Conservation (phyloP, 2,113 vertebrate species). For the Sinocyclocheilus grahami region DNA sequence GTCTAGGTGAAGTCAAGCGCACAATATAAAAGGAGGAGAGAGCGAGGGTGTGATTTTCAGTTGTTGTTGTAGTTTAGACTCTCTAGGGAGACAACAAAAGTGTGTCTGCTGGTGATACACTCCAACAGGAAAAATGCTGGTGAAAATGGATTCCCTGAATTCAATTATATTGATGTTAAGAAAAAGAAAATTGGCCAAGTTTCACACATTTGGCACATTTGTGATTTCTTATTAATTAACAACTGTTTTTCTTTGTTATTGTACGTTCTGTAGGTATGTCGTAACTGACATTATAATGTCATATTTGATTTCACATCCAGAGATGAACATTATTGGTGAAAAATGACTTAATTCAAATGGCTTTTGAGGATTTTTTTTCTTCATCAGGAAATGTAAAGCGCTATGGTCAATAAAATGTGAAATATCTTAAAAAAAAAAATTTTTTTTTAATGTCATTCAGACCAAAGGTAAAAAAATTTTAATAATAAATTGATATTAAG, state of each 20-base stretch:
- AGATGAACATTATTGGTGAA: too few relatives aligned
- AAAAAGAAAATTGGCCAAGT: background rate
- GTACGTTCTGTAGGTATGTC: background rate
- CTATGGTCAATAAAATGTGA: too few relatives aligned
- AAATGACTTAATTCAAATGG: too few relatives aligned
- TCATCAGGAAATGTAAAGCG: too few relatives aligned
- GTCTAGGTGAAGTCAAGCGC: background rate
- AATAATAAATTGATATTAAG: too few relatives aligned
- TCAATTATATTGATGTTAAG: background rate
- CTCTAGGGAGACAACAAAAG: background rate
- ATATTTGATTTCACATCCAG: too few relatives aligned
- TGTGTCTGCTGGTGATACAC: too few relatives aligned
- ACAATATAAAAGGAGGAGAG: slow-evolving; percentile 15
- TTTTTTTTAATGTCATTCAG: too few relatives aligned
- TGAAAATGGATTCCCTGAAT: background rate
- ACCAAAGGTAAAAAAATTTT: too few relatives aligned
- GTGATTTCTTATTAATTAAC: background rate
- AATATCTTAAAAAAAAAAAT: too few relatives aligned
- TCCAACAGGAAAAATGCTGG: background rate
- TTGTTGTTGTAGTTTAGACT: background rate
- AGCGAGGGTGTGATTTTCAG: background rate
- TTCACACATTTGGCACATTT: background rate
- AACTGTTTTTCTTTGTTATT: background rate
- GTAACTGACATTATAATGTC: background rate
- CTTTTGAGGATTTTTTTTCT: too few relatives aligned